Conservation (phyloP, 1,140 invertebrate species). For the Vanessa atalanta region DNA sequence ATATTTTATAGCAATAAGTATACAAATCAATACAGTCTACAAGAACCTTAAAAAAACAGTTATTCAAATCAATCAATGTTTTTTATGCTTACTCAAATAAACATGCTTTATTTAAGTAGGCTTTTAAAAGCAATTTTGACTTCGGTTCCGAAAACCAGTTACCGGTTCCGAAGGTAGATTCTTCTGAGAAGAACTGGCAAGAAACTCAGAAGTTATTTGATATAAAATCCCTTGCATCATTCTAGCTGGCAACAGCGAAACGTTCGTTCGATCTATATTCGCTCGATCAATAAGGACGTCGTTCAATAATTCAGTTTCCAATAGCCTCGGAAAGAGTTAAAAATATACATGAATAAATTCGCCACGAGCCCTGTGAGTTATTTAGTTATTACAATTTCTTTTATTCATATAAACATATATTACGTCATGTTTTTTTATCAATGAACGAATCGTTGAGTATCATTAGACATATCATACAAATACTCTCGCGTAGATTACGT, state of each 20-base stretch:
- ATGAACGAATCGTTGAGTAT: too few species aligned
- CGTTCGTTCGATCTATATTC: slow-evolving; percentile 15
- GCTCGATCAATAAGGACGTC: slow-evolving; percentile 19
- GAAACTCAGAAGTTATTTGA: neutral
- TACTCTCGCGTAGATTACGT: too few species aligned
- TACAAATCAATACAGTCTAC: neutral
- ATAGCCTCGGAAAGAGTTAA: slow-evolving; percentile 27
- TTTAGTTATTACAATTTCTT: slow-evolving; percentile 22
- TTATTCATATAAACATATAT: slow-evolving; percentile 10
- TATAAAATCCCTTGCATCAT: neutral
- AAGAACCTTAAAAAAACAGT: neutral
- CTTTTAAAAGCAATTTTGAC: too few species aligned
- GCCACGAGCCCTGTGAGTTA: slow-evolving; percentile 16
- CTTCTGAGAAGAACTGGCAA: too few species aligned
- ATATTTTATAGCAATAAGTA: neutral
- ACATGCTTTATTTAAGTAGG: too few species aligned
- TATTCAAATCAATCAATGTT: too few species aligned
- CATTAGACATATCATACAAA: too few species aligned
- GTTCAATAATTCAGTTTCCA: slow-evolving; percentile 32
- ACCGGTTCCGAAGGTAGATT: too few species aligned
- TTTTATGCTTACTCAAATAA: too few species aligned
- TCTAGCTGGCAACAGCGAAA: neutral
- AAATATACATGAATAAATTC: slow-evolving; percentile 15
- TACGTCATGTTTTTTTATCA: slow-evolving; percentile 6
- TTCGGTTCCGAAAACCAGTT: too few species aligned